phyloP scores from a whole-genome alignment of 2,797 vertebrate species.

The Pteropus rufus region DNA sequence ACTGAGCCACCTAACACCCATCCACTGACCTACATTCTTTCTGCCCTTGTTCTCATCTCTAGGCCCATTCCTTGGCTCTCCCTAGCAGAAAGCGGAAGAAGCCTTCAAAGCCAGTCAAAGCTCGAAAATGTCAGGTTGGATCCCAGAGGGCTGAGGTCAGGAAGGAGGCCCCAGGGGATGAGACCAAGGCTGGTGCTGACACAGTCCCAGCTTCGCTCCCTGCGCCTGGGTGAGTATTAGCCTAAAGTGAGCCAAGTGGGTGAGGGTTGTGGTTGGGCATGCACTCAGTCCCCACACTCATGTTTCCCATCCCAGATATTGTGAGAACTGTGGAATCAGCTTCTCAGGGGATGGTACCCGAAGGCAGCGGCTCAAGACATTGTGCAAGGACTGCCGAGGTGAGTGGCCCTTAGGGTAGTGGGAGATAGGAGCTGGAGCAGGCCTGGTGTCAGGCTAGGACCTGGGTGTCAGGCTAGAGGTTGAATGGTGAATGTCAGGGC shows the following conservation, averaged over 20 bases:
- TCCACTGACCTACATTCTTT: neutral
- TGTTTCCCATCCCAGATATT: constrained; percentile 63
- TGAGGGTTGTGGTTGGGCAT: neutral
- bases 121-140: constrained; percentile 58
- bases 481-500: neutral
- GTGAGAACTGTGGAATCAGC: constrained; percentile 76
- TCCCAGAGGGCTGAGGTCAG: constrained; percentile 34
- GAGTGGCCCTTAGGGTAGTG: neutral
- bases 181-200: neutral
- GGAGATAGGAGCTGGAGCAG: neutral
- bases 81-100: constrained; percentile 62
- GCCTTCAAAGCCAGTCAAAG: constrained; percentile 46
- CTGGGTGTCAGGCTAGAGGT: neutral
- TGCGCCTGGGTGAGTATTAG: constrained; percentile 64
- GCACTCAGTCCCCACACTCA: neutral
- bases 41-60: neutral
- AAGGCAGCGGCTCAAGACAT: constrained; percentile 72
- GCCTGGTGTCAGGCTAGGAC: neutral
- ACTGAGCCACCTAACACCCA: neutral
- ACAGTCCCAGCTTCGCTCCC: constrained; percentile 8
- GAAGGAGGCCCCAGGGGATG: constrained; percentile 19
- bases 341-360: constrained; percentile 72
- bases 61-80: constrained; percentile 30
- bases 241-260: neutral
- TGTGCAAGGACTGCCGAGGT: constrained; percentile 82